phyloP scores from a whole-genome alignment of 2,797 vertebrate genomes.

The Sphenopsis melanotis region DNA sequence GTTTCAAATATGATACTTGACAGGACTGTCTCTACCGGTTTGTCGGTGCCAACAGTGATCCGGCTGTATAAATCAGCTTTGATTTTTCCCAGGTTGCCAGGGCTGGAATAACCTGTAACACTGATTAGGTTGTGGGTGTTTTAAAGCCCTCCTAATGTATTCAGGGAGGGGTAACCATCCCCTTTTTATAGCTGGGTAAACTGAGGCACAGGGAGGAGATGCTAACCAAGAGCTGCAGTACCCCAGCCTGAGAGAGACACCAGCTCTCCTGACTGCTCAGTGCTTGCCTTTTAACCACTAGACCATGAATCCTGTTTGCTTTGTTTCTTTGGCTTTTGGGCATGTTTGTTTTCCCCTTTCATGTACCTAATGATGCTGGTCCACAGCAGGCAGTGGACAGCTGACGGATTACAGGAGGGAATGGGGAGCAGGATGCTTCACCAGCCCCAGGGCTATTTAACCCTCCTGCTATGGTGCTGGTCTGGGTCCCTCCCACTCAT shows the following conservation, averaged over 20 bases:
- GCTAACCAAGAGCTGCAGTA: background rate
- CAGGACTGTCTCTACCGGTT: background rate
- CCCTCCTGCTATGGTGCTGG: background rate
- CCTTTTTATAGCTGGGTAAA: background rate
- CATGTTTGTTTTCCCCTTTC: conserved; percentile 54
- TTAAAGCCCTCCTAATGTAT: background rate
- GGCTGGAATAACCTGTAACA: conserved; percentile 29
- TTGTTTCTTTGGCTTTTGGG: conserved; percentile 36
- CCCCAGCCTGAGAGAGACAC: background rate
- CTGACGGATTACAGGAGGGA: conserved; percentile 31
- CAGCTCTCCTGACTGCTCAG: background rate
- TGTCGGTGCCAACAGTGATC: background rate
- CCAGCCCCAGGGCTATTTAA: conserved; percentile 3
- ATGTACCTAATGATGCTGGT: conserved; percentile 50
- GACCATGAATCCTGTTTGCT: conserved; percentile 65
- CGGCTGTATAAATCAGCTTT: background rate
- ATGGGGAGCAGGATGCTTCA: background rate
- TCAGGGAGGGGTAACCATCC: background rate
- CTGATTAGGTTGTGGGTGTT: background rate
- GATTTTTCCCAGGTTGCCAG: conserved; percentile 10
- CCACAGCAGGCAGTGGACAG: conserved; percentile 6
- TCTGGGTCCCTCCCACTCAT: background rate
- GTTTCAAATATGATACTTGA: background rate
- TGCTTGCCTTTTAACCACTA: background rate
- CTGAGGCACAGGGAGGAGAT: background rate